Evolutionary conservation across 2,888 invertebrate species (phyloP).

Genomic region (Yponomeuta evonymella): DNA sequence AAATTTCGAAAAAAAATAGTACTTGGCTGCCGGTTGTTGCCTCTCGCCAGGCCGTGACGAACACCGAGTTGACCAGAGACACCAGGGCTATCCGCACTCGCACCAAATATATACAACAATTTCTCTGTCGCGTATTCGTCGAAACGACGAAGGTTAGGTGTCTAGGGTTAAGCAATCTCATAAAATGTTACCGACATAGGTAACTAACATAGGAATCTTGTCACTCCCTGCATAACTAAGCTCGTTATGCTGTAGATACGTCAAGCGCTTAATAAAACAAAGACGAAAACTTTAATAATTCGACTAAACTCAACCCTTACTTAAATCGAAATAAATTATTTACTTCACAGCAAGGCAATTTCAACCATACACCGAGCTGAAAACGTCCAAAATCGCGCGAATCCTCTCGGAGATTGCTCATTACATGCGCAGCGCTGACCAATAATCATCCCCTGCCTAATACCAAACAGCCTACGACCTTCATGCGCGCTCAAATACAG

Average conservation of each 20-base stretch:
- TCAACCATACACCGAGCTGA: neutral
- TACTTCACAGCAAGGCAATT: neutral
- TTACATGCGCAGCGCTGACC: conserved; percentile 2
- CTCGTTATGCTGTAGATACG: neutral
- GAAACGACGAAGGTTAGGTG: no score
- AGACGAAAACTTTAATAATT: neutral
- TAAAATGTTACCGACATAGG: no score
- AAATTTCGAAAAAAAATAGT: no score
- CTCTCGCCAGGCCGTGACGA: no score
- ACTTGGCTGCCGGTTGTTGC: no score
- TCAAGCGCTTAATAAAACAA: neutral
- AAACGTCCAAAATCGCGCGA: neutral
- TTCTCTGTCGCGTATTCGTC: no score
- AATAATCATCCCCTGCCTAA: neutral
- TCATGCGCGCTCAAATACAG: neutral
- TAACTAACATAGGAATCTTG: no score
- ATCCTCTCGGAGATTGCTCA: neutral
- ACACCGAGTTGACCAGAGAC: no score
- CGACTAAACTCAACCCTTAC: neutral
- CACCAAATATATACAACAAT: no score
- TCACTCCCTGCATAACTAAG: no score
- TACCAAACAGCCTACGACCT: conserved; percentile 1
- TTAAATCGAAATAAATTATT: neutral
- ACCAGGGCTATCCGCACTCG: no score
- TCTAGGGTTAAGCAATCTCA: no score